phyloP scores from a whole-genome alignment of 1,140 invertebrate species.

The Ostrea denselamellosa region DNA sequence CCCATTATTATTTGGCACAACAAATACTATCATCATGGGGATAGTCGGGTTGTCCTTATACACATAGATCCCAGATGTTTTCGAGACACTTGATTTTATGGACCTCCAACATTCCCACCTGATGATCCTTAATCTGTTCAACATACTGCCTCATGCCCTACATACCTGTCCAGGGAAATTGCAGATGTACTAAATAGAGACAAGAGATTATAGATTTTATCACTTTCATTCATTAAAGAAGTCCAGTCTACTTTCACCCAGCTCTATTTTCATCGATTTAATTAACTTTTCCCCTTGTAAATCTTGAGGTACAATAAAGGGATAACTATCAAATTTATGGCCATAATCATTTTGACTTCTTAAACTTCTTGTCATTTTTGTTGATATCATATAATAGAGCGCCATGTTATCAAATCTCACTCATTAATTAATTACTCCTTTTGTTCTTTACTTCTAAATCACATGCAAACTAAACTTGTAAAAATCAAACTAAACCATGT shows the following conservation, averaged over 20 bases:
- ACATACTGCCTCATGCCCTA: constrained; percentile 1
- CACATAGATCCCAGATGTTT: neutral
- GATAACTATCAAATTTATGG: neutral
- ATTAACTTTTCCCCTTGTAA: constrained; percentile 16
- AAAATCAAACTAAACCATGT: too few species aligned
- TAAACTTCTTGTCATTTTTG: neutral
- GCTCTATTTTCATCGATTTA: neutral
- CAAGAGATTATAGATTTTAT: neutral
- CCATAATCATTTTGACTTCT: neutral
- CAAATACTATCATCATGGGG: neutral
- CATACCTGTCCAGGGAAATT: constrained; percentile 4
- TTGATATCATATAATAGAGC: too few species aligned
- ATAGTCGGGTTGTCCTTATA: neutral
- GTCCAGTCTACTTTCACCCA: neutral
- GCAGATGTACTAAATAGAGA: neutral
- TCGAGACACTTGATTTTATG: constrained; percentile 18
- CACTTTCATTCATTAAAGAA: constrained; percentile 14
- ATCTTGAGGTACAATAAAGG: neutral
- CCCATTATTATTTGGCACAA: constrained; percentile 2
- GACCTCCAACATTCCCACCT: neutral
- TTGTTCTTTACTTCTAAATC: too few species aligned
- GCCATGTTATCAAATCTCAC: too few species aligned
- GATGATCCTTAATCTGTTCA: neutral
- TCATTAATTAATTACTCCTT: too few species aligned
- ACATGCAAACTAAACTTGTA: too few species aligned